Evolutionary conservation across 2,113 vertebrate genomes (phyloP).

Genomic region (Panurus biarmicus): DNA sequence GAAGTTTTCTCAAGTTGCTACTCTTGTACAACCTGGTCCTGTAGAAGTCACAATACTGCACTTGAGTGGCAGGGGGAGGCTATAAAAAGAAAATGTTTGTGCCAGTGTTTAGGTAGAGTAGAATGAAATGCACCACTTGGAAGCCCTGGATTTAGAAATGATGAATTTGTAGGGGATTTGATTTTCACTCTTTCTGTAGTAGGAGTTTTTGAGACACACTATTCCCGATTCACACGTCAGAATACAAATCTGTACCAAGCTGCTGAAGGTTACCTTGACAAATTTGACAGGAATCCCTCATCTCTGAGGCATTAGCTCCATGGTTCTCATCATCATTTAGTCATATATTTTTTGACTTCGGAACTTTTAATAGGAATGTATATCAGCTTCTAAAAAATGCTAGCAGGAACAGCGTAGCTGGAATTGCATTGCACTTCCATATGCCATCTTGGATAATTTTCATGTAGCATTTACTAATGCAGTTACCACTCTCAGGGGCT

Average conservation of each 20-base stretch:
- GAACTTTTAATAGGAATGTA: neutral
- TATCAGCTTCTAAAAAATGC: neutral
- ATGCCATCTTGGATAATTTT: neutral
- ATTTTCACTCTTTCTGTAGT: neutral
- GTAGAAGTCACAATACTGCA: neutral
- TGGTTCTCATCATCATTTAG: neutral
- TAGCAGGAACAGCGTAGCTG: neutral
- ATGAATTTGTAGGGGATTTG: neutral
- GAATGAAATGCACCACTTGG: neutral
- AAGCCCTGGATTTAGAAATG: neutral
- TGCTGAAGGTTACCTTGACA: neutral
- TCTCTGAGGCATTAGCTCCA: neutral
- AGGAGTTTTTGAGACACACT: neutral
- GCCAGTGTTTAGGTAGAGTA: neutral
- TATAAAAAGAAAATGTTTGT: neutral
- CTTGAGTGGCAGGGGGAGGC: no score
- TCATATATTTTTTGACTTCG: neutral
- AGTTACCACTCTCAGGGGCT: neutral
- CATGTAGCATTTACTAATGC: neutral
- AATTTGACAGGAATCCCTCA: neutral
- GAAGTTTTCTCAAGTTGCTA: neutral
- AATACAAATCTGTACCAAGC: neutral
- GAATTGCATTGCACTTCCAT: neutral
- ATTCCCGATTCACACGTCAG: neutral
- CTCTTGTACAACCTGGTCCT: neutral